phyloP scores from a whole-genome alignment of 2,888 invertebrate species.

The Nomada fucata region DNA sequence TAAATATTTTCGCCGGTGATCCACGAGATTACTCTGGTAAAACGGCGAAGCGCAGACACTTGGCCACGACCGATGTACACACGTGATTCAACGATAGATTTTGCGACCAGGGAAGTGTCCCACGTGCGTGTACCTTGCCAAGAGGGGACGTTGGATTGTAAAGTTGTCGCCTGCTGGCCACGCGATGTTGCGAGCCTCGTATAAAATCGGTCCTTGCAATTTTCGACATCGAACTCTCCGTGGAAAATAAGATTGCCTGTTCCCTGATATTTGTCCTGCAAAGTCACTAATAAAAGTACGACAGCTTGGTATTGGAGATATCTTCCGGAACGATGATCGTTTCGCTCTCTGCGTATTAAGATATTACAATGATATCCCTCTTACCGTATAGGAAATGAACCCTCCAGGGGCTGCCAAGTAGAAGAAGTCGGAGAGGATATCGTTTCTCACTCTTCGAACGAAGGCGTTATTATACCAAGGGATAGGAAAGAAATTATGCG shows the following conservation, averaged over 20 bases:
- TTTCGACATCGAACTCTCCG: conserved; percentile 12
- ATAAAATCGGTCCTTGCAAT: background rate
- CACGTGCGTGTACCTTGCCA: conserved; percentile 26
- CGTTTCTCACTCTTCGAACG: conserved; percentile 39
- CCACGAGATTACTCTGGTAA: conserved; percentile 40
- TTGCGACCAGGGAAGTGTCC: background rate
- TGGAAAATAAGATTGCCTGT: background rate
- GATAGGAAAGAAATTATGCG: conserved; percentile 71
- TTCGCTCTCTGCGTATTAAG: too few relatives aligned
- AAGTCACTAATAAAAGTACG: background rate
- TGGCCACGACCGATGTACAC: conserved; percentile 9
- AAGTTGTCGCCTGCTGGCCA: conserved; percentile 10
- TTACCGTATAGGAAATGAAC: conserved; percentile 49
- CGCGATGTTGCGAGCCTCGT: background rate
- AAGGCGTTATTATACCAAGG: conserved; percentile 14
- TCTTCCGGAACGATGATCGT: too few relatives aligned
- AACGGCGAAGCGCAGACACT: conserved; percentile 8
- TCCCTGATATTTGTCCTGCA: too few relatives aligned
- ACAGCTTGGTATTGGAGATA: too few relatives aligned
- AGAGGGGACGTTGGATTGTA: conserved; percentile 2
- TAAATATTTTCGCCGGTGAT: conserved; percentile 57
- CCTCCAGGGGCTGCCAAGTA: conserved; percentile 27
- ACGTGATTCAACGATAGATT: conserved; percentile 35
- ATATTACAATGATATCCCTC: background rate
- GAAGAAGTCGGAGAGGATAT: background rate